A percentile compares a stretch with the other conserved stretches of the same genome.
Evolutionary conservation across 2,888 invertebrate species (phyloP).

Genomic region (Sarcophaga variegata): DNA sequence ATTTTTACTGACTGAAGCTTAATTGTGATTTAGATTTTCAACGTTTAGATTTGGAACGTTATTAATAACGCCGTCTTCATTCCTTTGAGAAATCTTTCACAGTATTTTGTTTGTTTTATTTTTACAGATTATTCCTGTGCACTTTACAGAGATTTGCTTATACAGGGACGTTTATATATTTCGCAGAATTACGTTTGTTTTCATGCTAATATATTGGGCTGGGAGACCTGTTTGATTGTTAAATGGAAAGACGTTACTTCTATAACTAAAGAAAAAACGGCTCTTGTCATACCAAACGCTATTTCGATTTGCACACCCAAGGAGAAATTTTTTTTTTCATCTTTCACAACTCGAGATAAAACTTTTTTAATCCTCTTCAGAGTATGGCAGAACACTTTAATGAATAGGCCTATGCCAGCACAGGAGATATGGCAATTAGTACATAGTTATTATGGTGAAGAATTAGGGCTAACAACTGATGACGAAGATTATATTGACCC

Average conservation of each 20-base stretch:
- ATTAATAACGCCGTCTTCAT: too few species aligned
- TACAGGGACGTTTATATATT: constrained; percentile 97
- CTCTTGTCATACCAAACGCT: constrained; percentile 97
- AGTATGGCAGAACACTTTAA: constrained; percentile 97
- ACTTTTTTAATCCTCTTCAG: constrained; percentile 97
- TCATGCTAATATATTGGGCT: constrained; percentile 98
- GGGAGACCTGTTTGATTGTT: constrained; percentile 94
- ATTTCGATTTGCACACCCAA: constrained; percentile 91
- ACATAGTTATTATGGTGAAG: constrained; percentile 96
- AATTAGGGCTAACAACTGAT: constrained; percentile 95
- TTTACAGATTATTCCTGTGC: constrained; percentile 97
- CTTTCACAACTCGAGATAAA: constrained; percentile 96
- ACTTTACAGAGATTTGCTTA: constrained; percentile 96
- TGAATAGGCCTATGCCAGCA: constrained; percentile 92
- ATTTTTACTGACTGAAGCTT: too few species aligned
- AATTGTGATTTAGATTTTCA: too few species aligned
- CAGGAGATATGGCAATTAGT: constrained; percentile 96
- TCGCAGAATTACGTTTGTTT: constrained; percentile 98
- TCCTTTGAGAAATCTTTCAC: too few species aligned
- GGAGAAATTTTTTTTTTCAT: constrained; percentile 96
- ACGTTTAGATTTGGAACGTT: too few species aligned
- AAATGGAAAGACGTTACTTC: constrained; percentile 95
- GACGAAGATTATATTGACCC: constrained; percentile 93
- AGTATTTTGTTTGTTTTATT: not conserved
- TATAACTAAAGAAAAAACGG: constrained; percentile 97